Evolutionary conservation across 2,113 vertebrate species (phyloP), one percentile per base, ranked within the genome.

Genomic region (Mesocricetus auratus): DNA sequence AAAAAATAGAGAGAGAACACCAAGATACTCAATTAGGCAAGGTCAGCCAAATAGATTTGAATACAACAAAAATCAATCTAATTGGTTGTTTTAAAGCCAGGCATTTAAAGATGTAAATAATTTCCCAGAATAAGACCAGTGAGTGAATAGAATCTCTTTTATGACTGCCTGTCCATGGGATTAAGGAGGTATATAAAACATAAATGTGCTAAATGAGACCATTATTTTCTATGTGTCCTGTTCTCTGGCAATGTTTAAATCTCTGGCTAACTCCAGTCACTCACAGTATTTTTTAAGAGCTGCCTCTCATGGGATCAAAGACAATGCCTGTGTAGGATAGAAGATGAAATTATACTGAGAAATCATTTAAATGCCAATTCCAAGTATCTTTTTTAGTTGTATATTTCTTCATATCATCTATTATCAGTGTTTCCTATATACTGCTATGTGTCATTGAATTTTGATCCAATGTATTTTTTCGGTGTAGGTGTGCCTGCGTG

Each of bases 81-180:
- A 93, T 78, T 96, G 95, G 91, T 93, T 97, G 92, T 60, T 95
- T 97, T 93, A 89, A 97, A 96, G 94, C 31, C 91, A 97, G 69
- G 58, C 73, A 89, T 86, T 95, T 94, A 91, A 96, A 93, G 47
- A 94, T 95, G 47, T 92, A 58, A 96, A 95, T 93, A 95, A 94
- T 79, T 98, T 96, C 74, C 77, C 7, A 15, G 60, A 96, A 96
- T 79, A 92, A 96, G 77, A 92, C 9, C 81, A 73, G 22, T 88
- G 66, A 82, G 31, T 91, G 47, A n/a, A 85, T 19, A 95, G 89
- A 91, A 92, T 86, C 29, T 96, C 33, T 94, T 97, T 85, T 74
- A 64, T 83, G 56, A 22, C 90, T 94, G 66, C 71, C 39, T 93
- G 62, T 11, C 95, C 24, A 22, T 47, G 45, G 7, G 66, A 95